phyloP scores from a whole-genome alignment of 2,113 vertebrate species.

The Corvus hawaiiensis region DNA sequence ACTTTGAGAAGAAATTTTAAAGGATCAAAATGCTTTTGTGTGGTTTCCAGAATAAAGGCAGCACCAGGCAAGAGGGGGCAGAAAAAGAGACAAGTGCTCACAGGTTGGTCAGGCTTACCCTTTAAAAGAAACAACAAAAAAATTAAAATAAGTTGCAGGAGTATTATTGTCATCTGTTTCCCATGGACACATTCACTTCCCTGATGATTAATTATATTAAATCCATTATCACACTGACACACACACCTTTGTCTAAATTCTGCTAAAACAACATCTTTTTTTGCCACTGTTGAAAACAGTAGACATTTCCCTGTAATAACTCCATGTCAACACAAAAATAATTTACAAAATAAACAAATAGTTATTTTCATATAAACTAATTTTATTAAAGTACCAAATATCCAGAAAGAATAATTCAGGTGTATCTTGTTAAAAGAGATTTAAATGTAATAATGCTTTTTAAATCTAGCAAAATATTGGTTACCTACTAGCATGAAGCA shows the following conservation, averaged over 20 bases:
- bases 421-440: background rate
- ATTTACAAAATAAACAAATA: background rate
- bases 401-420: background rate
- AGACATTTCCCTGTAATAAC: background rate
- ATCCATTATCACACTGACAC: background rate
- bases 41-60: background rate
- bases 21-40: background rate
- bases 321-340: background rate
- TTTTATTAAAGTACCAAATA: background rate
- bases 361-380: background rate
- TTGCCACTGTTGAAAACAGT: background rate
- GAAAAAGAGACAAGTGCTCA: background rate
- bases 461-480: background rate
- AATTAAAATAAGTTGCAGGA: accelerated
- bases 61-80: background rate
- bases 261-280: background rate
- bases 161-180: background rate
- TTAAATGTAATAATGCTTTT: background rate
- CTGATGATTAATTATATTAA: background rate
- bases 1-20: background rate
- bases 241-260: background rate
- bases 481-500: background rate
- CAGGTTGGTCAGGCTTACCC: background rate
- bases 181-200: background rate
- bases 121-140: background rate